Conservation (phyloP, 2,888 invertebrate species). For the Eudasyphora cyanicolor region DNA sequence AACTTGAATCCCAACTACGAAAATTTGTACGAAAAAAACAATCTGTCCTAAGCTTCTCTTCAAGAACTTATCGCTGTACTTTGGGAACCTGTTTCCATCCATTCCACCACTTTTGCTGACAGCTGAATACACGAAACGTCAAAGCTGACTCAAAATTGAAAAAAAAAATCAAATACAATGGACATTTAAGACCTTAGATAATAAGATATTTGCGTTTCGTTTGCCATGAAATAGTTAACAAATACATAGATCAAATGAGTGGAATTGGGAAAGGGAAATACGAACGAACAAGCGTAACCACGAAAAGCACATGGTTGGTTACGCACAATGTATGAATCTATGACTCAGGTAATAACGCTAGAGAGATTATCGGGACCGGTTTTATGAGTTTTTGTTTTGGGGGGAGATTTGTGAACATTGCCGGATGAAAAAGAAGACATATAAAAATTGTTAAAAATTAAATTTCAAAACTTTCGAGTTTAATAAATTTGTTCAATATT, state of each 20-base stretch:
- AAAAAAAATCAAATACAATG: no score
- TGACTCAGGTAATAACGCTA: not conserved
- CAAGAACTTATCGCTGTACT: not conserved
- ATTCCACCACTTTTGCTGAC: not conserved
- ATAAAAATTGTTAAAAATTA: no score
- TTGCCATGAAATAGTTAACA: not conserved
- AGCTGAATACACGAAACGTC: not conserved
- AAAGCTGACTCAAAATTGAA: no score
- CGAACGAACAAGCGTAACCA: not conserved
- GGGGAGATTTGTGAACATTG: no score
- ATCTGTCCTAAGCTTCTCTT: no score
- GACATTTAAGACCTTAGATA: not conserved
- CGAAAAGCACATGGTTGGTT: conserved; percentile 1
- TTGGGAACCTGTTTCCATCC: not conserved
- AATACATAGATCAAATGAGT: no score
- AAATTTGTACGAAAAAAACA: no score
- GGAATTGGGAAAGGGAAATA: not conserved
- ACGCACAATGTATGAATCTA: not conserved
- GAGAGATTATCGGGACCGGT: conserved; percentile 4
- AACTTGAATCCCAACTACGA: no score
- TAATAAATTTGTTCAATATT: no score
- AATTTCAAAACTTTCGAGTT: no score
- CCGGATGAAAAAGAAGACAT: no score
- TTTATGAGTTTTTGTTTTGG: conserved; percentile 27
- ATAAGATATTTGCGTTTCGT: not conserved